Evolutionary conservation across 2,888 invertebrate genomes (phyloP), one percentile per base, ranked within the genome.

Genomic region (Lasioglossum figueresi): DNA sequence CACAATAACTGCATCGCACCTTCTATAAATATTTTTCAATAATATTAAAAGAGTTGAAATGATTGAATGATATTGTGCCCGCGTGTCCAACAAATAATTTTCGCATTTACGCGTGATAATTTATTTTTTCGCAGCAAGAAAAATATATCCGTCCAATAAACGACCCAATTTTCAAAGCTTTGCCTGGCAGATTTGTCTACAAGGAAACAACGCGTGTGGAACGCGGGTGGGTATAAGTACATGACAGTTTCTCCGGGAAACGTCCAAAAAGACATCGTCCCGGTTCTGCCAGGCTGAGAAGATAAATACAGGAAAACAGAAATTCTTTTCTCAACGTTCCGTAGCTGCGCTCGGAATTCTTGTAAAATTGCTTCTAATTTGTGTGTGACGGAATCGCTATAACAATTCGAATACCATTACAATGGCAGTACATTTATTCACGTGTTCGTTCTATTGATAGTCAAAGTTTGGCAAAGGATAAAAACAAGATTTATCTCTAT

Each of bases 151-250:
- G 31, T 63, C 40, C 63, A 27, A 63, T 76, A 12, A 76, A 37
- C 43, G 12, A 59, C 40, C 37, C 40, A 70, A 37, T 70, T 70
- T 40, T 40, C 12, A 37, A 43, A 68, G 34, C 75, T 74, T 72
- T 85, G 76, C 59, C 76, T 63, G 74, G 66, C 74, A 77, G 82
- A 85, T 82, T 86, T 75, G 70, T 86, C 76, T 86, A 68, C 27
- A 74, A 71, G 45, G 70, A 16, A 63, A 63, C 76, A 80, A 85
- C 71, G 75, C 63, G 78, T 78, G 59, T 63, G 23, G 52, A 31
- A 71, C 45, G n/a, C 23, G 63, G 37, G 43, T 19, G 37, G 56
- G 63, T 63, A 66, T 73, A 71, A 73, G 73, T 77, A 48, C 72
- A 34, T 77, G 48, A 82, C 77, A 82, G 76, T 82, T 77, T 82